Conservation (phyloP, 1,140 invertebrate genomes). For the Nasonia vitripennis region DNA sequence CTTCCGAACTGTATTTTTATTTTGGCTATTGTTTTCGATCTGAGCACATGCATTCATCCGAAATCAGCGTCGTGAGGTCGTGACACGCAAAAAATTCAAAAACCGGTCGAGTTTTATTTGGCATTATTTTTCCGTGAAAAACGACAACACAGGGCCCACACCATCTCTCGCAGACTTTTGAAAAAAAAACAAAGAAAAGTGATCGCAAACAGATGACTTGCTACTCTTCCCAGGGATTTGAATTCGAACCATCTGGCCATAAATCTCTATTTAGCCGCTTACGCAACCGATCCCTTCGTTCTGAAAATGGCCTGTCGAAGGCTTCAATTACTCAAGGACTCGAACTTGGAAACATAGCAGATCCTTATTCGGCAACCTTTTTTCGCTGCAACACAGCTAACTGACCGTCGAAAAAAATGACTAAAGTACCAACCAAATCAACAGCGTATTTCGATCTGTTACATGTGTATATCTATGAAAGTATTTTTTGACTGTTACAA, state of each 20-base stretch:
- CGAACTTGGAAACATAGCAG: slow-evolving; percentile 2
- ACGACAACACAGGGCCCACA: neutral
- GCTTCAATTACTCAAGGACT: slow-evolving; percentile 34
- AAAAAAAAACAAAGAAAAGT: slow-evolving; percentile 30
- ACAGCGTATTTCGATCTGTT: neutral
- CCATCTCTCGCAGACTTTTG: slow-evolving; percentile 9
- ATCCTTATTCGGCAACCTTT: slow-evolving; percentile 20
- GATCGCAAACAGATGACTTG: slow-evolving; percentile 23
- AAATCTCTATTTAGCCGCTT: slow-evolving; percentile 34
- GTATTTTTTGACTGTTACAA: slow-evolving; percentile 14
- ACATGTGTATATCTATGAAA: neutral
- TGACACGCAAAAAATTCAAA: slow-evolving; percentile 1
- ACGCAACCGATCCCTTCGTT: slow-evolving; percentile 40
- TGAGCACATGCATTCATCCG: neutral
- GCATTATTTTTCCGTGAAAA: neutral
- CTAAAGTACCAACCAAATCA: slow-evolving; percentile 3
- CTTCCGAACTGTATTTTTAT: neutral
- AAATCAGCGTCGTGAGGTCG: slow-evolving; percentile 14
- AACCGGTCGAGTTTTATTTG: neutral
- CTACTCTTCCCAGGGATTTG: slow-evolving; percentile 2
- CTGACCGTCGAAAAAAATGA: slow-evolving; percentile 11
- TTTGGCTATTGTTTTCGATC: neutral
- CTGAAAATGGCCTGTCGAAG: slow-evolving; percentile 23
- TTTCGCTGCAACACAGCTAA: slow-evolving; percentile 9
- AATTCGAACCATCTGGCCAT: slow-evolving; percentile 21